Conservation (phyloP, 1,140 invertebrate genomes). For the Berghia stephanieae region DNA sequence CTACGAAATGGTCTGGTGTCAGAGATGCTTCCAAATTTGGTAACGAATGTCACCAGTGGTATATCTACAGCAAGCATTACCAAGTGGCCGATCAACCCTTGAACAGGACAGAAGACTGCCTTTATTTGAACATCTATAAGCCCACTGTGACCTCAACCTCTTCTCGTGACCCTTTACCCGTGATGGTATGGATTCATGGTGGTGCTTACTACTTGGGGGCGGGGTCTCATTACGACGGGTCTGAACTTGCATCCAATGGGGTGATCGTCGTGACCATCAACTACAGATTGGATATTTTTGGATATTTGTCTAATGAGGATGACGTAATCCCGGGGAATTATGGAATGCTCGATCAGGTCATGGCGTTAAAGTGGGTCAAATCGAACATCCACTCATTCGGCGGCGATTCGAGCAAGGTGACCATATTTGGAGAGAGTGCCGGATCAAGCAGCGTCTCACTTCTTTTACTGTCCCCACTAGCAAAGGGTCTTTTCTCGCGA, state of each 20-base stretch:
- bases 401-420: constrained; percentile 85
- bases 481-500: constrained; percentile 35
- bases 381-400: constrained; percentile 89
- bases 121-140: constrained; percentile 85
- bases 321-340: constrained; percentile 95
- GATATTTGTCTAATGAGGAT: constrained; percentile 90
- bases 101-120: constrained; percentile 86
- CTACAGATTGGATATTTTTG: constrained; percentile 82
- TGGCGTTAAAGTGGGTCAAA: constrained; percentile 89
- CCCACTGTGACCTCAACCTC: constrained; percentile 69
- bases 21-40: neutral
- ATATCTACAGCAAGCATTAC: too few species aligned
- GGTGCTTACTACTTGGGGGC: constrained; percentile 91
- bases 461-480: constrained; percentile 46
- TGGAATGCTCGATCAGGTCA: constrained; percentile 89
- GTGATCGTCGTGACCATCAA: constrained; percentile 94
- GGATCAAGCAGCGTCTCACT: constrained; percentile 73
- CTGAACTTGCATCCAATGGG: constrained; percentile 78
- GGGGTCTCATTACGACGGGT: constrained; percentile 84
- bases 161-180: constrained; percentile 73
- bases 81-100: constrained; percentile 58
- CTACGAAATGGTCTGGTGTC: neutral
- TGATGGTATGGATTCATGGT: constrained; percentile 95
- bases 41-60: neutral
- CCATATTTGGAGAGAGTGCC: constrained; percentile 89